These are phyloP conservation scores for Athalia cordata DNA, from an alignment of 2,888 invertebrate genomes.

Conservation along the genomic window DNA sequence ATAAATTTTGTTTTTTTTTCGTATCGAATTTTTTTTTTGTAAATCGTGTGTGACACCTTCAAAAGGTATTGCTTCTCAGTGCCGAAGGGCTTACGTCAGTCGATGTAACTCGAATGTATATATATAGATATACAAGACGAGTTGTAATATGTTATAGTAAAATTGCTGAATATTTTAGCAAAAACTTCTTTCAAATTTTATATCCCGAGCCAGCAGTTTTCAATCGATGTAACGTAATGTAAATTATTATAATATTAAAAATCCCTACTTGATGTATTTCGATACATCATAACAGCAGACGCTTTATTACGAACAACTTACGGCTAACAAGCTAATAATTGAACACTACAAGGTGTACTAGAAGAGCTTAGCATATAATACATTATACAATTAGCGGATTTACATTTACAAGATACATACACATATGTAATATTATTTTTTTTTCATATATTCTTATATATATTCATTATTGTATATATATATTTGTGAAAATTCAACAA, in stretches of 20 bases:
- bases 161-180: not conserved
- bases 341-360: constrained; percentile 45
- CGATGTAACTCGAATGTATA: not conserved
- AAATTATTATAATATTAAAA: not conserved
- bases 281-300: constrained; percentile 30
- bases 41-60: constrained; percentile 27
- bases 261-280: not conserved
- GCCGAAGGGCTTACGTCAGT: constrained; percentile 30
- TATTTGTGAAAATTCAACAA: constrained; percentile 27
- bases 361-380: not conserved
- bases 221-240: too few species aligned
- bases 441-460: too few species aligned
- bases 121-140: constrained; percentile 28
- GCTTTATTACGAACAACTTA: constrained; percentile 28
- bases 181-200: not conserved
- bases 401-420: not conserved
- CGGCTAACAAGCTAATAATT: constrained; percentile 37
- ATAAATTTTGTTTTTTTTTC: not conserved
- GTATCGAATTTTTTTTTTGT: constrained; percentile 19
- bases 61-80: constrained; percentile 35
- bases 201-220: too few species aligned
- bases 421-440: too few species aligned
- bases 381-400: not conserved
- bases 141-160: not conserved
- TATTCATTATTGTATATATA: not conserved